Conservation (phyloP, 2,888 invertebrate species). For the Patella pellucida region DNA sequence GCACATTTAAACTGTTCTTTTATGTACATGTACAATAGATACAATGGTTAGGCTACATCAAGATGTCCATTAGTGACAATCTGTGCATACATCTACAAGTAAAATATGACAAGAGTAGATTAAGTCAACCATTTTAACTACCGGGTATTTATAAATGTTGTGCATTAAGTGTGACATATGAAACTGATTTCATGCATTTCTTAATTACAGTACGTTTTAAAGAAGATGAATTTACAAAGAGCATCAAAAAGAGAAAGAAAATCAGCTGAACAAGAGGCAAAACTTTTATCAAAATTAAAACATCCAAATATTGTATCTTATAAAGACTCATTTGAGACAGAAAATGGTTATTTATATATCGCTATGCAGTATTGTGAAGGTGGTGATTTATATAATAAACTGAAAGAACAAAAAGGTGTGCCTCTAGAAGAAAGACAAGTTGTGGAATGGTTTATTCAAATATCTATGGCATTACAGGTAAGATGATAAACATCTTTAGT, state of each 20-base stretch:
- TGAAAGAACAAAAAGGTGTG: constrained; percentile 70
- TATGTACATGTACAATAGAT: too few relatives aligned
- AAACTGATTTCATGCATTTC: background rate
- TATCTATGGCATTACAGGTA: constrained; percentile 73
- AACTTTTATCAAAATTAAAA: constrained; percentile 70
- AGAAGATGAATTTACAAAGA: constrained; percentile 69
- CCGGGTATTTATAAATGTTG: background rate
- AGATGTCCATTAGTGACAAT: background rate
- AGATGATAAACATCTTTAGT: background rate
- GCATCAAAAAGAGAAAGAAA: constrained; percentile 68
- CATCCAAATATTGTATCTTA: constrained; percentile 74
- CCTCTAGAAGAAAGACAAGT: constrained; percentile 71
- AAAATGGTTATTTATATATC: constrained; percentile 70
- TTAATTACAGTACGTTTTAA: constrained; percentile 70
- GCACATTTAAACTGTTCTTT: too few relatives aligned
- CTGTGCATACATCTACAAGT: background rate
- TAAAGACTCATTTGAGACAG: constrained; percentile 72
- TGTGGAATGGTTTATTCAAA: constrained; percentile 74
- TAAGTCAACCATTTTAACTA: background rate
- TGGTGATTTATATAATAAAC: constrained; percentile 71
- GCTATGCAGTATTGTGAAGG: constrained; percentile 74
- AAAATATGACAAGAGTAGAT: background rate
- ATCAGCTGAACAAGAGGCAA: constrained; percentile 71
- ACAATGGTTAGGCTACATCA: background rate
- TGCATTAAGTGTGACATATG: background rate